phyloP scores from a whole-genome alignment of 2,113 vertebrate genomes.

The Lycaon pictus region DNA sequence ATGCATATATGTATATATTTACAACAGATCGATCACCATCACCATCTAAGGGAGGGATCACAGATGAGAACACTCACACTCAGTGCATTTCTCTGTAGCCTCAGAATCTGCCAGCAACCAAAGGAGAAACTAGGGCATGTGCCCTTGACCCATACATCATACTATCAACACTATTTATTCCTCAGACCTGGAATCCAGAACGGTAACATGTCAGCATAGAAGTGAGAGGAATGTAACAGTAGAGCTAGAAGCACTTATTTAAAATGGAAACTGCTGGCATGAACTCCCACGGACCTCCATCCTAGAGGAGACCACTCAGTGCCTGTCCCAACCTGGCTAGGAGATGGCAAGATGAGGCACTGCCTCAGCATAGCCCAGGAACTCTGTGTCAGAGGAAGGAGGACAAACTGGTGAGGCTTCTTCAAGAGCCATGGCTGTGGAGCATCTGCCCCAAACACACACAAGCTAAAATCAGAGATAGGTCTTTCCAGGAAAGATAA shows the following conservation, averaged over 20 bases:
- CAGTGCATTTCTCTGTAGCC: conserved; percentile 76
- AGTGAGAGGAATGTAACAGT: conserved; percentile 11
- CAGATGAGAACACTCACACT: conserved; percentile 81
- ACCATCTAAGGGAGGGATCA: conserved; percentile 60
- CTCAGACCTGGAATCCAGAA: not conserved
- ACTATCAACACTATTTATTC: not conserved
- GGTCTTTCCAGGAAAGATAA: not conserved
- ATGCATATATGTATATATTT: conserved; percentile 55
- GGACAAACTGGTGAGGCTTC: conserved; percentile 62
- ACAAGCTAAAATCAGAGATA: conserved; percentile 63
- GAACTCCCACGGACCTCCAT: not conserved
- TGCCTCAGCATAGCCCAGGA: conserved; percentile 35
- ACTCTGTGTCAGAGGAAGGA: not conserved
- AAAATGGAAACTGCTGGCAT: conserved; percentile 29
- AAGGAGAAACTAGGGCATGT: conserved; percentile 77
- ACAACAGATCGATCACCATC: conserved; percentile 73
- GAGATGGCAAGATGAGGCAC: conserved; percentile 40
- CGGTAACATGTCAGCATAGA: not conserved
- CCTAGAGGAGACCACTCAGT: not conserved
- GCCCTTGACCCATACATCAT: not conserved
- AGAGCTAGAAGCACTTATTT: conserved; percentile 48
- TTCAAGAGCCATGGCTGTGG: conserved; percentile 74
- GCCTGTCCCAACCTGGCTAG: not conserved
- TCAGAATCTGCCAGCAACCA: conserved; percentile 79
- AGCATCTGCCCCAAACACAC: conserved; percentile 60